Evolutionary conservation across 2,797 vertebrate genomes (phyloP), one percentile per base, ranked within the genome.

Genomic region (Hozukius guyotensis): DNA sequence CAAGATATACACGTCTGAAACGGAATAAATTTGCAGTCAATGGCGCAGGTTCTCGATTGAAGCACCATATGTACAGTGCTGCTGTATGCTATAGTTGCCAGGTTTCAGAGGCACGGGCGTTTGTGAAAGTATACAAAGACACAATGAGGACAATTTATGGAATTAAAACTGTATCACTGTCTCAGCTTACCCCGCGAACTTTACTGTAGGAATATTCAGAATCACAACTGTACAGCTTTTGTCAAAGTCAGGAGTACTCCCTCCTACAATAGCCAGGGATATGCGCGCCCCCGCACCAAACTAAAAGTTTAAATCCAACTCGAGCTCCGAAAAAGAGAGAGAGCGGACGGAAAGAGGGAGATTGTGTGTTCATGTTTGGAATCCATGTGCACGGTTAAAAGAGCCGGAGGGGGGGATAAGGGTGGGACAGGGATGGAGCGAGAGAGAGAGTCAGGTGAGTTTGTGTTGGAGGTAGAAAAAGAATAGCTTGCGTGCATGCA

Each of bases 11-110:
- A 81, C 78, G 80, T 86, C 82, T 89, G 64, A 92, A 90, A 87
- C 64, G 81, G 94, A 95, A 93, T 94, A 94, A 49, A 91, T 94
- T 94, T 92, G 86, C 90, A 79, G 72, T 63, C 70, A 24, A 31
- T 49, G 75, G 80, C 72, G 32, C 81, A 38, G 88, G 72, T 83
- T 88, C 82, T 69, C 77, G 63, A 90, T 89, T 90, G 90, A 87
- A 92, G 90, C 88, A 80, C 94, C 95, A 94, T 96, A 96, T 95
- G 94, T 29, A 94, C 85, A 13, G 56, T 9, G 64, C 78, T n/a
- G 78, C 83, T 65, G 82, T 67, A 87, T 68, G 79, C 67, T 80
- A 80, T 87, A 82, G 86, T 42, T 84, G 87, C 87, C 91, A 90
- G 82, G 49, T 86, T 91, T 82, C 52, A 65, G n/a, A 80, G 24